A percentile compares a stretch with the other conserved stretches of the same genome.
Evolutionary conservation across 2,888 invertebrate species (phyloP).

Genomic region (Spodoptera picta): DNA sequence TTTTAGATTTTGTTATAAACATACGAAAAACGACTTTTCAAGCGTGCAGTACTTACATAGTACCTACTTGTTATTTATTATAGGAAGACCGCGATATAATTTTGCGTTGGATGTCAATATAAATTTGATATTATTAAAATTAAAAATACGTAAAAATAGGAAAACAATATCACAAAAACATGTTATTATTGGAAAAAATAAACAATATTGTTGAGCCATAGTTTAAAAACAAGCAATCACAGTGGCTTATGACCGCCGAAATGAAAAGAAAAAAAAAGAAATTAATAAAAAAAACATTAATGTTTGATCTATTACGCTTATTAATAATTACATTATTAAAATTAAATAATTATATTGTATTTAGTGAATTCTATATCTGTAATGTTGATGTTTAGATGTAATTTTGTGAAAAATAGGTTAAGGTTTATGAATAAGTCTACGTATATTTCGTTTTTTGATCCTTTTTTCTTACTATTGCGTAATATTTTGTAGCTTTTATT

Average conservation of each 20-base stretch:
- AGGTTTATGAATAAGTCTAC: constrained; percentile 44
- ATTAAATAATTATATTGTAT: constrained; percentile 79
- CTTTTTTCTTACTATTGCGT: constrained; percentile 17
- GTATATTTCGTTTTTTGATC: constrained; percentile 31
- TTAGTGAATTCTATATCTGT: constrained; percentile 82
- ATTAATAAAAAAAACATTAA: constrained; percentile 79
- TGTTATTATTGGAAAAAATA: background rate
- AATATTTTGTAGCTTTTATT: constrained; percentile 44
- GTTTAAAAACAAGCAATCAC: constrained; percentile 60
- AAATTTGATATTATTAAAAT: constrained; percentile 4
- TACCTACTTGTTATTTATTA: too few relatives aligned
- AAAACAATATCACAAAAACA: background rate
- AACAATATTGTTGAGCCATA: constrained; percentile 17
- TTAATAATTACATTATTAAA: constrained; percentile 86
- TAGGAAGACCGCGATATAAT: background rate
- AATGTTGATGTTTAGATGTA: constrained; percentile 83
- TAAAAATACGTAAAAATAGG: background rate
- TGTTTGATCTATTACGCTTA: constrained; percentile 89
- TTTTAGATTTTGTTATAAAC: too few relatives aligned
- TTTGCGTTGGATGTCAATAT: constrained; percentile 11
- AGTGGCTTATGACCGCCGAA: constrained; percentile 65
- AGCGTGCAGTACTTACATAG: too few relatives aligned
- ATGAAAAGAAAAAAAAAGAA: constrained; percentile 50
- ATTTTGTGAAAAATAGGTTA: constrained; percentile 66
- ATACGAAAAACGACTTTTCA: too few relatives aligned